Evolutionary conservation across 1,140 invertebrate species (phyloP).

Genomic region (Halyomorpha halys): DNA sequence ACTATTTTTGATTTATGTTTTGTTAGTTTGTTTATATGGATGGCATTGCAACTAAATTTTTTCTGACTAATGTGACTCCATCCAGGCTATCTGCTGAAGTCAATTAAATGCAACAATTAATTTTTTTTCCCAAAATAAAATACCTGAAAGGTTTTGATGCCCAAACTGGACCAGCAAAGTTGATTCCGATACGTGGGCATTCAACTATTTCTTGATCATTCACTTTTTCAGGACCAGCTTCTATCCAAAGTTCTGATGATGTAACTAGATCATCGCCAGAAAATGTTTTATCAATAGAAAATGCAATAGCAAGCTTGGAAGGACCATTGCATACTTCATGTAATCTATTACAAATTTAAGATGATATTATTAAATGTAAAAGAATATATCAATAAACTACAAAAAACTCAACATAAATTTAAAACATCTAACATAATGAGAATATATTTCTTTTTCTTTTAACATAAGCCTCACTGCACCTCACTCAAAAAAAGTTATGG

Average conservation of each 20-base stretch:
- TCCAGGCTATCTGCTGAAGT: no score
- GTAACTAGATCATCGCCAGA: conserved; percentile 47
- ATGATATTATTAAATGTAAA: no score
- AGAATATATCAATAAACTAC: no score
- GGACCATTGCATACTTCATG: conserved; percentile 65
- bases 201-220: conserved; percentile 21
- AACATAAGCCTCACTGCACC: no score
- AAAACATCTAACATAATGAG: no score
- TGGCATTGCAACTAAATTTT: no score
- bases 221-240: conserved; percentile 32
- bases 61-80: no score
- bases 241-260: conserved; percentile 50
- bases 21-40: no score
- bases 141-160: conserved; percentile 53
- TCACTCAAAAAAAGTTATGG: no score
- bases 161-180: conserved; percentile 51
- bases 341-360: conserved; percentile 35
- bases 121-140: conserved; percentile 40
- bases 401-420: no score
- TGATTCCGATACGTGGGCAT: conserved; percentile 52
- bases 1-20: no score
- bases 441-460: no score
- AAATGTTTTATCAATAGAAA: conserved; percentile 47
- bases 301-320: conserved; percentile 62
- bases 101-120: neutral